Evolutionary conservation across 2,797 vertebrate genomes (phyloP), one percentile per base, ranked within the genome.

Genomic region (Eutrigla gurnardus): DNA sequence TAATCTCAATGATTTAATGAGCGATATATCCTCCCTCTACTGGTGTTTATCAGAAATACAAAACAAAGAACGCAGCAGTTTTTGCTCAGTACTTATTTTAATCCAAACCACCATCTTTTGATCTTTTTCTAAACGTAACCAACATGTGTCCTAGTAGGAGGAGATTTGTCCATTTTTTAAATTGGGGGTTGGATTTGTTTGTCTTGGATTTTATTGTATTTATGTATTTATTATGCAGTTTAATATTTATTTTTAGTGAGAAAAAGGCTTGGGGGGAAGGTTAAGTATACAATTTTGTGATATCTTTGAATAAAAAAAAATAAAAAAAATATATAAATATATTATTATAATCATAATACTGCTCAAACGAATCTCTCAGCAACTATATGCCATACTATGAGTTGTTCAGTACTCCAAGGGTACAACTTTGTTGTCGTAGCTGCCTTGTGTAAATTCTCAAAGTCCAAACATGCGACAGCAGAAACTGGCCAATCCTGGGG

Each of bases 401-500:
- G 36, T n/a, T 18, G 8, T 42, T 18, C 45, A 45, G 54, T 12
- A 6, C 50, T 70, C 42, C 2, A 6, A 32, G 45, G 73, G 15
- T 9, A 11, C 33, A 46, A 45, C 64, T 70, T 54, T 72, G 47
- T 50, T 81, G 17, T 58, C 52, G 50, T 49, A 54, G 65, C 50
- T 47, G 73, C 50, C 35, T 55, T 59, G 49, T 50, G 46, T 62
- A 52, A 53, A 65, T 61, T 63, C 58, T 40, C 46, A 77, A 72
- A 73, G 37, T 36, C 55, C 65, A 79, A 55, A 61, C 45, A 45
- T 6, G 46, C 1, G 4, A 63, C 7, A 55, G 59, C 61, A 70
- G 54, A 73, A 84, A 85, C 50, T 57, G 86, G 78, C 69, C 71
- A 61, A 14, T 77, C 49, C 45, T 65, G 73, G 66, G 42, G 32